Evolutionary conservation across 2,888 invertebrate species (phyloP).

Genomic region (Aplocera efformata): DNA sequence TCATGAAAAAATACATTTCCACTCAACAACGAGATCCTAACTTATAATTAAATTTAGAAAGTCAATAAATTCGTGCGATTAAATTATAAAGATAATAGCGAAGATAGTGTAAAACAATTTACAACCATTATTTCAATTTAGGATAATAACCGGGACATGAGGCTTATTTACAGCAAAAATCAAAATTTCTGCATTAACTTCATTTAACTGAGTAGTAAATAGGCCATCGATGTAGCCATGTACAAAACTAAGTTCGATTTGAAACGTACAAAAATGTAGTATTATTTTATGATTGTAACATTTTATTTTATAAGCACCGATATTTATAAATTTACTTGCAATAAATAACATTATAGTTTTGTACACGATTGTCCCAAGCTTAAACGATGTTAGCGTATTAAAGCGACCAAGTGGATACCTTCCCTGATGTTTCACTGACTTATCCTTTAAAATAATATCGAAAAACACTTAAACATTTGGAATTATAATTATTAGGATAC

Average conservation of each 20-base stretch:
- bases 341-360: slow-evolving; percentile 6
- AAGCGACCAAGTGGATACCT: slow-evolving; percentile 29
- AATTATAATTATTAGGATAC: slow-evolving; percentile 37
- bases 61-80: slow-evolving; percentile 75
- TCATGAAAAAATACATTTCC: slow-evolving; percentile 31
- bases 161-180: not conserved
- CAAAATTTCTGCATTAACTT: too few relatives aligned
- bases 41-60: slow-evolving; percentile 51
- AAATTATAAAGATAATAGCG: slow-evolving; percentile 56
- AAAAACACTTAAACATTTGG: slow-evolving; percentile 33
- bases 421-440: slow-evolving; percentile 2
- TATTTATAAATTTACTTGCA: slow-evolving; percentile 1
- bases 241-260: slow-evolving; percentile 6
- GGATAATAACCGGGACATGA: not conserved
- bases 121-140: slow-evolving; percentile 49
- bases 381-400: slow-evolving; percentile 26
- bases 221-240: not conserved
- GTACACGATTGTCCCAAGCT: slow-evolving; percentile 13
- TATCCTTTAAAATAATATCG: slow-evolving; percentile 30
- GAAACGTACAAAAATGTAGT: slow-evolving; percentile 5
- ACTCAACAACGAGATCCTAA: slow-evolving; percentile 34
- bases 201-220: not conserved
- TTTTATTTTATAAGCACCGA: slow-evolving; percentile 20
- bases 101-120: slow-evolving; percentile 49
- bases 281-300: slow-evolving; percentile 15